Percentiles rank a stretch among this genome's conserved stretches.
Evolutionary conservation across 35 echinoderm and acorn worm genomes (phyloP).

Genomic region (Diadema setosum): DNA sequence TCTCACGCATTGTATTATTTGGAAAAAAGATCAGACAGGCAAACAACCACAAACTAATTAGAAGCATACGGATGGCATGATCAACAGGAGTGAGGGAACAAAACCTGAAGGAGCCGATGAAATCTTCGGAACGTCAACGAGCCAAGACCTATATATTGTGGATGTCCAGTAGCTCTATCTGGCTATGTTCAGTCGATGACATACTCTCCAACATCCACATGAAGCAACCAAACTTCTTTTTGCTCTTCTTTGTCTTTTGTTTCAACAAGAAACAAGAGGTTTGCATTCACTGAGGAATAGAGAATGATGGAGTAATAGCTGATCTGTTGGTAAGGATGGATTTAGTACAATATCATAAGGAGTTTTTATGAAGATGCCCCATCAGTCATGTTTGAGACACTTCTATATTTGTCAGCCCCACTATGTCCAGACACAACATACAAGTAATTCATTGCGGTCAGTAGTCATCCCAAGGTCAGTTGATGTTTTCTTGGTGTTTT

Average conservation of each 20-base stretch:
- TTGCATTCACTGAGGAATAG: no score
- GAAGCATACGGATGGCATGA: no score
- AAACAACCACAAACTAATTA: no score
- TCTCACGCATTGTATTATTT: not conserved
- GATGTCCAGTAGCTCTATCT: not conserved
- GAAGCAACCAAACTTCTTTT: not conserved
- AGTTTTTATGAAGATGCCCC: not conserved
- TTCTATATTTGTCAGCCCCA: not conserved
- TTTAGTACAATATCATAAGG: not conserved
- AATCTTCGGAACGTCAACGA: not conserved
- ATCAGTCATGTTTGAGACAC: not conserved
- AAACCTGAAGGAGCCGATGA: not conserved
- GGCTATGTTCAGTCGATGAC: not conserved
- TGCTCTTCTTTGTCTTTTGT: not conserved
- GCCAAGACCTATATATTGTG: not conserved
- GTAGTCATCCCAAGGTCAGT: no score
- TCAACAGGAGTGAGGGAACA: no score
- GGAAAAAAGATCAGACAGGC: not conserved
- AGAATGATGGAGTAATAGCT: not conserved
- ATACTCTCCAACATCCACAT: no score
- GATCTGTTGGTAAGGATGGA: not conserved
- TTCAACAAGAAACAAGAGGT: no score
- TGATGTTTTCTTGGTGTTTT: no score
- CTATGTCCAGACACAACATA: not conserved
- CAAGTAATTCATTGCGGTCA: not conserved